These are phyloP conservation scores for Clistopyga incitator DNA, from an alignment of 2,888 invertebrate genomes.

Conservation along the genomic window DNA sequence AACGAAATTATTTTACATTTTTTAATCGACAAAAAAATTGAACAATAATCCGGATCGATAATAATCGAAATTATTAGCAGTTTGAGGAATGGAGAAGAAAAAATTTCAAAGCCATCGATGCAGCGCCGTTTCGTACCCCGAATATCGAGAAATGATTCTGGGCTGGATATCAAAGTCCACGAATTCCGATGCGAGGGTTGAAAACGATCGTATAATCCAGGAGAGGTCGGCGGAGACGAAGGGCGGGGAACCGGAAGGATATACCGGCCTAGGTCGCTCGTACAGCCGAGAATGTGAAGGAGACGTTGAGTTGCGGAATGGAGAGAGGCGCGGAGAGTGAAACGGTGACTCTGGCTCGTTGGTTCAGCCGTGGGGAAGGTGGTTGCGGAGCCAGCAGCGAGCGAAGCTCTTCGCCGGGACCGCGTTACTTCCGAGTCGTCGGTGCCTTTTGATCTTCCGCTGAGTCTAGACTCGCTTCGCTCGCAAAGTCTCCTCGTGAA, in stretches of 20 bases:
- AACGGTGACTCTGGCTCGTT: conserved; percentile 37
- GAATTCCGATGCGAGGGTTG: conserved; percentile 66
- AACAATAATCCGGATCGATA: not conserved
- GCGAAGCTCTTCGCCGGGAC: conserved; percentile 62
- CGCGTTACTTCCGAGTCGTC: conserved; percentile 80
- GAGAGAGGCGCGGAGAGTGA: not conserved
- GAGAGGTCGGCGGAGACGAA: conserved; percentile 49
- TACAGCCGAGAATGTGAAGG: conserved; percentile 25
- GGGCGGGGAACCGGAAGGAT: conserved; percentile 47
- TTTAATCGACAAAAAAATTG: too few relatives aligned
- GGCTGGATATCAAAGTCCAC: conserved; percentile 72
- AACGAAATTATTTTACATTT: too few relatives aligned
- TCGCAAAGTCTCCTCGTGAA: conserved; percentile 12
- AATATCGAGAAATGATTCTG: conserved; percentile 59
- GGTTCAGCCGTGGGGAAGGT: conserved; percentile 62
- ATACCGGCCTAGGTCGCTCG: conserved; percentile 15
- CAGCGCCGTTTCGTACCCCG: conserved; percentile 2
- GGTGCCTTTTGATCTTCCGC: conserved; percentile 80
- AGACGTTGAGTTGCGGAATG: conserved; percentile 24
- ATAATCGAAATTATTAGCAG: not conserved
- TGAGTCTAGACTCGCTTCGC: conserved; percentile 77
- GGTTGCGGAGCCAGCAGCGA: conserved; percentile 29
- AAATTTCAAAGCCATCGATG: conserved; percentile 5
- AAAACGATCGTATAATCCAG: conserved; percentile 72
- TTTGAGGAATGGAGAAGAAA: conserved; percentile 4